Evolutionary conservation across 2,113 vertebrate species (phyloP).

Genomic region (Indicator indicator): DNA sequence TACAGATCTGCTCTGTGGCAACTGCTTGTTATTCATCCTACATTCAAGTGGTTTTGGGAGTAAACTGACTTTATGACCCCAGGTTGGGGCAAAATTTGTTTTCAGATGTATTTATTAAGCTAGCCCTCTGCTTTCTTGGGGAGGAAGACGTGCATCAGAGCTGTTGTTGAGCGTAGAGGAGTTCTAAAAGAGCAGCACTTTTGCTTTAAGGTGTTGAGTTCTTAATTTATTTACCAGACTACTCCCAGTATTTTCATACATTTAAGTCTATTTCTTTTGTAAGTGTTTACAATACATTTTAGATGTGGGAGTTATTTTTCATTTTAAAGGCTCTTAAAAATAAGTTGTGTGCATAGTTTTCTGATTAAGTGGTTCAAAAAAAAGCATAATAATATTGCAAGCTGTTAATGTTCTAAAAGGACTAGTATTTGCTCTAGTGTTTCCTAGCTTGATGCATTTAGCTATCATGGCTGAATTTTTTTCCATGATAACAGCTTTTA

Average conservation of each 20-base stretch:
- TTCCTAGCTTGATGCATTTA: neutral
- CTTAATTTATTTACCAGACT: neutral
- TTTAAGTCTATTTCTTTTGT: neutral
- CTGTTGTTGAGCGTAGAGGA: neutral
- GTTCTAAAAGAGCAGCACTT: neutral
- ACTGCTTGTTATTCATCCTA: neutral
- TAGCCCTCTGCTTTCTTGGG: neutral
- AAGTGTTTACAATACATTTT: neutral
- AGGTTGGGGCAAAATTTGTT: neutral
- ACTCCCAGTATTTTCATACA: neutral
- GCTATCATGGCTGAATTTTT: neutral
- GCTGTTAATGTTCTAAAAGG: neutral
- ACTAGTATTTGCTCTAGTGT: neutral
- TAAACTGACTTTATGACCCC: neutral
- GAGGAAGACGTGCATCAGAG: neutral
- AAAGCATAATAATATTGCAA: neutral
- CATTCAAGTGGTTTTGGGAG: neutral
- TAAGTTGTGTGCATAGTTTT: neutral
- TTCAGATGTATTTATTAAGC: neutral
- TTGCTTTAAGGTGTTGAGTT: neutral
- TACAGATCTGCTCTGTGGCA: neutral
- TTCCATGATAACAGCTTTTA: neutral
- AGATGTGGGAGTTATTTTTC: neutral
- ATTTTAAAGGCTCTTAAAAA: slow-evolving; percentile 18
- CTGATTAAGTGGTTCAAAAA: neutral